A percentile compares a stretch with the other conserved stretches of the same genome.
phyloP scores from a whole-genome alignment of 1,140 invertebrate species.

The Drosophila equinoxialis region DNA sequence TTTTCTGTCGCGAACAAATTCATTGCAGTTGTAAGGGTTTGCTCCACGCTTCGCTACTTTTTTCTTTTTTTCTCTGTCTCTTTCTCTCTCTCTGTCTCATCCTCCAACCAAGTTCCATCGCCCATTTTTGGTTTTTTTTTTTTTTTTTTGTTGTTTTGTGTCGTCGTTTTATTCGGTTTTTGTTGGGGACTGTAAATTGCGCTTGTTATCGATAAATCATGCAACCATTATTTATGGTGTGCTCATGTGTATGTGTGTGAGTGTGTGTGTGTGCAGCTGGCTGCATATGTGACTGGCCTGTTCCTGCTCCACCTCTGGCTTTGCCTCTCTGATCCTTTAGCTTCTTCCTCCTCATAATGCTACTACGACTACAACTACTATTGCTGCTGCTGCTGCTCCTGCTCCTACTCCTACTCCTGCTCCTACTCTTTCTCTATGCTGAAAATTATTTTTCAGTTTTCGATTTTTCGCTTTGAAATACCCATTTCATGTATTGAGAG shows the following conservation, averaged over 20 bases:
- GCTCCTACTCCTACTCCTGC: background rate
- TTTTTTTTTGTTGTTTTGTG: conserved; percentile 60
- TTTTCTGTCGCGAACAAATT: conserved; percentile 74
- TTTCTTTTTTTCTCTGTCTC: conserved; percentile 42
- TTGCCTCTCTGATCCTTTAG: background rate
- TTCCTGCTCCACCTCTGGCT: conserved; percentile 1
- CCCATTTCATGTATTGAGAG: conserved; percentile 64
- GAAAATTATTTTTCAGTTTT: conserved; percentile 81
- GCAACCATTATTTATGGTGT: conserved; percentile 82
- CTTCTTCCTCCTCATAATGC: background rate
- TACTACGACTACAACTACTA: too few species aligned
- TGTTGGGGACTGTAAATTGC: conserved; percentile 80
- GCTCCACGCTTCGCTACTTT: conserved; percentile 32
- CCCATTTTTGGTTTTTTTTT: conserved; percentile 50
- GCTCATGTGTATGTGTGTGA: conserved; percentile 48
- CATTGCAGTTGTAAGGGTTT: conserved; percentile 77
- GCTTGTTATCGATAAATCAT: conserved; percentile 83
- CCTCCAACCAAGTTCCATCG: background rate
- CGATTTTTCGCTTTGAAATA: conserved; percentile 81
- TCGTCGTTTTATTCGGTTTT: conserved; percentile 50
- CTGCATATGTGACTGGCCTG: conserved; percentile 69
- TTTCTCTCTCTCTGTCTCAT: conserved; percentile 24
- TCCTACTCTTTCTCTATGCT: conserved; percentile 49
- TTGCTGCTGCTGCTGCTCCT: background rate
- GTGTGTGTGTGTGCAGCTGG: conserved; percentile 59